A percentile compares a stretch with the other conserved stretches of the same genome.
Conservation (phyloP, 1,140 invertebrate species). For the Drosophila kepulauana region DNA sequence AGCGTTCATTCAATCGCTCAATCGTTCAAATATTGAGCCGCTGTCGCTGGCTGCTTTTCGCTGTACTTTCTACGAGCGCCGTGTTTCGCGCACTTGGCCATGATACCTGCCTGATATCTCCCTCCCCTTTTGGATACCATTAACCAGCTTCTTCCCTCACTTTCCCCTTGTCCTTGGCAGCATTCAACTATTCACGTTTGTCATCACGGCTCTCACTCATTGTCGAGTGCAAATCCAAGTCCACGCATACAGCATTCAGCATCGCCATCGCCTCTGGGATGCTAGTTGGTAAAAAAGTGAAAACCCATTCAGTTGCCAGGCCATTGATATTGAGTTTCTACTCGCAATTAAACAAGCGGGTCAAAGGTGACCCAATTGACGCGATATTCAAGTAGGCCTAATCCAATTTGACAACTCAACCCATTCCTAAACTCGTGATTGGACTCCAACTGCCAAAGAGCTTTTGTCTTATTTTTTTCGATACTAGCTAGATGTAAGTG, state of each 20-base stretch:
- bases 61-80: slow-evolving; percentile 32
- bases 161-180: background rate
- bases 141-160: background rate
- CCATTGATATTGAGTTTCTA: slow-evolving; percentile 56
- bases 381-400: background rate
- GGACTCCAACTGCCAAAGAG: no score
- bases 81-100: slow-evolving; percentile 27
- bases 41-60: slow-evolving; percentile 9
- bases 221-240: slow-evolving; percentile 9
- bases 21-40: slow-evolving; percentile 35
- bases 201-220: slow-evolving; percentile 13
- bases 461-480: no score
- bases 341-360: slow-evolving; percentile 42
- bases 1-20: slow-evolving; percentile 27
- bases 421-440: no score
- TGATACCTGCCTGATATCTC: background rate
- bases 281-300: slow-evolving; percentile 52
- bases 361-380: slow-evolving; percentile 11
- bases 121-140: background rate
- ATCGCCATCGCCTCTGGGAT: background rate
- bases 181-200: slow-evolving; percentile 7
- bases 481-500: no score
- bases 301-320: slow-evolving; percentile 38
- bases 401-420: background rate
- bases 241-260: slow-evolving; percentile 1